phyloP scores from a whole-genome alignment of 2,888 invertebrate species.

The Halocaridina rubra region DNA sequence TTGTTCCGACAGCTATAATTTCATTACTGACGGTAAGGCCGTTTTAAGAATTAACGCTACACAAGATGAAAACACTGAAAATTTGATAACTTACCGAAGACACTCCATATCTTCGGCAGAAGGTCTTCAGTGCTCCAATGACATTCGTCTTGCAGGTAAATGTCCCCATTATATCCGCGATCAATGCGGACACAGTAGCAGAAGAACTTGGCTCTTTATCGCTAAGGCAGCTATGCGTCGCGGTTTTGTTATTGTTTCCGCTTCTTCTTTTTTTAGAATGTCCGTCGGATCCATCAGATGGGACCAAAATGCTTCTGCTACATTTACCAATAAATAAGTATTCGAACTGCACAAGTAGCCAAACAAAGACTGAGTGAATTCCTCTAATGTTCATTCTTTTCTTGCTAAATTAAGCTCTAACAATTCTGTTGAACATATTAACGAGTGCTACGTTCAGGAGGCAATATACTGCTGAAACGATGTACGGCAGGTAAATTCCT shows the following conservation, averaged over 20 bases:
- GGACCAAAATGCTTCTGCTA: too few relatives aligned
- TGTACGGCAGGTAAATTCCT: too few relatives aligned
- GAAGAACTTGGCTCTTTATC: too few relatives aligned
- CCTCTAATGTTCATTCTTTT: too few relatives aligned
- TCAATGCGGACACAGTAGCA: too few relatives aligned
- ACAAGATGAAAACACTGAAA: neutral
- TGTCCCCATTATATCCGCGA: slow-evolving; percentile 33
- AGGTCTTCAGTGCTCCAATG: slow-evolving; percentile 38
- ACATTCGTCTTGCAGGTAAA: slow-evolving; percentile 29
- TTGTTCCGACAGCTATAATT: neutral
- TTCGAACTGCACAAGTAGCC: neutral
- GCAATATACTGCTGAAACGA: too few relatives aligned
- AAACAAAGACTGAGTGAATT: neutral
- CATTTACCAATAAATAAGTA: neutral
- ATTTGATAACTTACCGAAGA: slow-evolving; percentile 17
- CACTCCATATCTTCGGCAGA: slow-evolving; percentile 44
- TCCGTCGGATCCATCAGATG: neutral
- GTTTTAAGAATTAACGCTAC: neutral
- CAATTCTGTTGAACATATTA: too few relatives aligned
- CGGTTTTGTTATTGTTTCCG: neutral
- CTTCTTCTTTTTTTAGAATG: neutral
- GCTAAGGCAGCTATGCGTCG: neutral
- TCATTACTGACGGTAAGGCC: neutral
- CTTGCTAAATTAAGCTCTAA: too few relatives aligned
- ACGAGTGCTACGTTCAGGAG: too few relatives aligned